Conservation (phyloP, 2,113 vertebrate species). For the Urocolius indicus region DNA sequence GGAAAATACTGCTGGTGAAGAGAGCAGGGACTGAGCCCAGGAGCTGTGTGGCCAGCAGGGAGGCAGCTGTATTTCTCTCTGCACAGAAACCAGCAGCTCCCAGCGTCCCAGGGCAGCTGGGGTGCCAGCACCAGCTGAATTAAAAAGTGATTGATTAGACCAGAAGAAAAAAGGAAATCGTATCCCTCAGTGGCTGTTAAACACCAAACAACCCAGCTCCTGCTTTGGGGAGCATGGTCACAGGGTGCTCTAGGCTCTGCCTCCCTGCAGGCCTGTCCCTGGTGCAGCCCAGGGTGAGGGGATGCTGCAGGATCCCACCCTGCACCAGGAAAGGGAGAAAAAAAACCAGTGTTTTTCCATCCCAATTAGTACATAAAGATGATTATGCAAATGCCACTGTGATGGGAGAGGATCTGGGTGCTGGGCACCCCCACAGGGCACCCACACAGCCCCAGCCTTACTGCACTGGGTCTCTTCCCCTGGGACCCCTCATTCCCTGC, state of each 20-base stretch:
- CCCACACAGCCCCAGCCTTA: not conserved
- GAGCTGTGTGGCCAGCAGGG: not conserved
- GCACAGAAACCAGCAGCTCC: not conserved
- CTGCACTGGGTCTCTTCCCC: accelerated
- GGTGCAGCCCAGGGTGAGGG: not conserved
- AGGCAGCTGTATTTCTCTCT: not conserved
- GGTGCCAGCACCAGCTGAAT: slow-evolving; percentile 16
- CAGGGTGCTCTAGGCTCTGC: not conserved
- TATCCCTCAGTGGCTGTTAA: slow-evolving; percentile 1
- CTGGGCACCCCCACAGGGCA: not conserved
- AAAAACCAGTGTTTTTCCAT: not conserved
- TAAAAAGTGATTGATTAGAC: slow-evolving; percentile 63
- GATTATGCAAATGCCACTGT: not conserved
- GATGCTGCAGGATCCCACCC: accelerated
- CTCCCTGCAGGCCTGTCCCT: not conserved
- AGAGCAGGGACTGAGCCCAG: not conserved
- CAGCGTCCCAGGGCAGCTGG: not conserved
- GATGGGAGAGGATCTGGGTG: not conserved
- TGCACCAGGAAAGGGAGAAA: not conserved
- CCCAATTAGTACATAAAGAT: not conserved
- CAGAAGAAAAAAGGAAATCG: slow-evolving; percentile 4
- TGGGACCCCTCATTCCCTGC: not conserved
- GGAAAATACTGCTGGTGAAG: too few relatives aligned
- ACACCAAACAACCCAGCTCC: not conserved
- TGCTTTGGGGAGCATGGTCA: not conserved